Conservation (phyloP, 2,113 vertebrate species). For the Fukomys damarensis region DNA sequence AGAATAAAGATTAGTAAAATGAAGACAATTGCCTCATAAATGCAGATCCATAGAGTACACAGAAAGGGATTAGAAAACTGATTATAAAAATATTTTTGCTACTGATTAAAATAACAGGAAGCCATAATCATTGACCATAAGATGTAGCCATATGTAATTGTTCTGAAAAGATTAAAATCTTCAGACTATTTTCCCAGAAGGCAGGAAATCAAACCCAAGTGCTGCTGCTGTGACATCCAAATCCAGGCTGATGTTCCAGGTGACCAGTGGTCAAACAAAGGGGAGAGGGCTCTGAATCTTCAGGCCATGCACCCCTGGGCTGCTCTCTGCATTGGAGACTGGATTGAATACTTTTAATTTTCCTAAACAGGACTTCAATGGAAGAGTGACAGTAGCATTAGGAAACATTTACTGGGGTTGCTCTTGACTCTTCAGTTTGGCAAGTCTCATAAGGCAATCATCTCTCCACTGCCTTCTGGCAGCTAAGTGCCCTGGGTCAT, state of each 20-base stretch:
- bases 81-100: slow-evolving; percentile 19
- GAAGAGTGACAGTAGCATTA: not conserved
- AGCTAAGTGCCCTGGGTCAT: slow-evolving; percentile 88
- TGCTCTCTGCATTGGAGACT: not conserved
- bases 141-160: not conserved
- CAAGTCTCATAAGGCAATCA: slow-evolving; percentile 89
- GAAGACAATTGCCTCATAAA: not conserved
- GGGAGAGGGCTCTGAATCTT: not conserved
- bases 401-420: slow-evolving; percentile 72
- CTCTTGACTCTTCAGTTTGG: slow-evolving; percentile 91
- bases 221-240: not conserved
- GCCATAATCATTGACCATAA: not conserved
- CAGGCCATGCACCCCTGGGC: not conserved
- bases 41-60: not conserved
- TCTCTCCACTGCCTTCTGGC: slow-evolving; percentile 92
- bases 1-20: not conserved
- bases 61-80: not conserved
- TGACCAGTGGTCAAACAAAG: accelerated
- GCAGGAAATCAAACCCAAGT: not conserved
- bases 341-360: not conserved
- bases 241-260: accelerated
- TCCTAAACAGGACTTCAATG: not conserved
- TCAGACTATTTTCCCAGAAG: not conserved
- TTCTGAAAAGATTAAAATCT: not conserved
- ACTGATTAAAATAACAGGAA: not conserved